Conservation (phyloP, 1,140 invertebrate species). For the Drosophila nigrodunni region DNA sequence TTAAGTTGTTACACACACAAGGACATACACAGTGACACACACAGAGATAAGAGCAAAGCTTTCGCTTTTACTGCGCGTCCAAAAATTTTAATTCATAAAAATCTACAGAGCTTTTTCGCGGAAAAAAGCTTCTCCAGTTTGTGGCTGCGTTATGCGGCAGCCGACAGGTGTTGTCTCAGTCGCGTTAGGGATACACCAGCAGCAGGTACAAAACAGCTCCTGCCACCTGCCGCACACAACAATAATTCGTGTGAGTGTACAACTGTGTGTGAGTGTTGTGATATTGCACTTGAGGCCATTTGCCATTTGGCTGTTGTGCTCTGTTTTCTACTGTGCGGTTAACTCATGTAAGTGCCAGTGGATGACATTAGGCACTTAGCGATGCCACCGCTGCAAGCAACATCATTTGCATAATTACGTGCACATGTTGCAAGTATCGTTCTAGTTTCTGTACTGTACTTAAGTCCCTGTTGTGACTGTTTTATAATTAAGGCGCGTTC, state of each 20-base stretch:
- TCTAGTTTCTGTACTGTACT: neutral
- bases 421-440: neutral
- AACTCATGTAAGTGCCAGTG: constrained; percentile 15
- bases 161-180: constrained; percentile 78
- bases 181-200: constrained; percentile 67
- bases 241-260: neutral
- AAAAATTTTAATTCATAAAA: constrained; percentile 76
- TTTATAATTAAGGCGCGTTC: constrained; percentile 37
- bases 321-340: neutral
- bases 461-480: constrained; percentile 5
- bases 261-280: constrained; percentile 4
- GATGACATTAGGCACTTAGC: constrained; percentile 2
- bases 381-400: neutral
- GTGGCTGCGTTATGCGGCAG: constrained; percentile 36
- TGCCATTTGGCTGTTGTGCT: constrained; percentile 1
- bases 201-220: constrained; percentile 59
- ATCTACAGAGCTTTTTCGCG: constrained; percentile 45
- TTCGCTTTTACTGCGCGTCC: constrained; percentile 28
- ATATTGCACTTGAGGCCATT: constrained; percentile 7
- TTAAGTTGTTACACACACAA: constrained; percentile 4
- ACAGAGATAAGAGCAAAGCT: constrained; percentile 38
- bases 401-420: constrained; percentile 10
- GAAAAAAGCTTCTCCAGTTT: constrained; percentile 42
- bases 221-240: neutral
- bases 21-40: neutral